Conservation (phyloP, 2,888 invertebrate genomes). For the Andrena fulva region DNA sequence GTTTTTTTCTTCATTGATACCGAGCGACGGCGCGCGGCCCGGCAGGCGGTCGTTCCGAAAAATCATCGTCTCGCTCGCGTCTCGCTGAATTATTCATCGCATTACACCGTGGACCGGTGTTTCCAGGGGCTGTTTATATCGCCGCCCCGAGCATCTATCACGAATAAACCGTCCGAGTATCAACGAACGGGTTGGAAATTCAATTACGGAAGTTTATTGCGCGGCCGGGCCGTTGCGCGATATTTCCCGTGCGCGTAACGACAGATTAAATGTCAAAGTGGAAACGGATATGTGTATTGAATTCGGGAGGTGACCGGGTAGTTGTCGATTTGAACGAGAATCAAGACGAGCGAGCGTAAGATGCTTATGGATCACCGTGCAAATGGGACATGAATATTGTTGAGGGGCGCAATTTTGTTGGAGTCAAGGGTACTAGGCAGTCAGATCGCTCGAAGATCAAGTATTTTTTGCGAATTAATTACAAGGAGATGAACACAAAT, state of each 20-base stretch:
- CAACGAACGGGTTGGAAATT: slow-evolving; percentile 14
- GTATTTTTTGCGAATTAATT: too few species aligned
- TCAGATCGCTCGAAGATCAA: too few species aligned
- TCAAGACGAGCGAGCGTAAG: not conserved
- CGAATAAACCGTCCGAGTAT: not conserved
- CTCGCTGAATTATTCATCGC: slow-evolving; percentile 2
- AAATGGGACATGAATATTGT: not conserved
- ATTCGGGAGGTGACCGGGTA: not conserved
- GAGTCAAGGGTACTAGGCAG: too few species aligned
- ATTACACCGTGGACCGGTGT: not conserved
- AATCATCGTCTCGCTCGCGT: not conserved
- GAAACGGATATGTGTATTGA: not conserved
- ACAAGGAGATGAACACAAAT: too few species aligned
- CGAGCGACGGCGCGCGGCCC: too few species aligned
- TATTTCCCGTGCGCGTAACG: slow-evolving; percentile 7
- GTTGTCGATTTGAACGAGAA: slow-evolving; percentile 6
- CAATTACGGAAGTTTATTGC: slow-evolving; percentile 26
- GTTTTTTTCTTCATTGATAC: not conserved
- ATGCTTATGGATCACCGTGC: not conserved
- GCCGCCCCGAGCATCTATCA: not conserved
- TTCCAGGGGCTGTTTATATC: not conserved
- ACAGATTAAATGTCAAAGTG: slow-evolving; percentile 36
- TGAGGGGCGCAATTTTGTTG: too few species aligned
- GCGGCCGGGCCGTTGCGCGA: not conserved
- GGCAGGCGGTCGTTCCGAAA: not conserved